Evolutionary conservation across 1,140 invertebrate genomes (phyloP).

Genomic region (Rhynchophorus ferrugineus): DNA sequence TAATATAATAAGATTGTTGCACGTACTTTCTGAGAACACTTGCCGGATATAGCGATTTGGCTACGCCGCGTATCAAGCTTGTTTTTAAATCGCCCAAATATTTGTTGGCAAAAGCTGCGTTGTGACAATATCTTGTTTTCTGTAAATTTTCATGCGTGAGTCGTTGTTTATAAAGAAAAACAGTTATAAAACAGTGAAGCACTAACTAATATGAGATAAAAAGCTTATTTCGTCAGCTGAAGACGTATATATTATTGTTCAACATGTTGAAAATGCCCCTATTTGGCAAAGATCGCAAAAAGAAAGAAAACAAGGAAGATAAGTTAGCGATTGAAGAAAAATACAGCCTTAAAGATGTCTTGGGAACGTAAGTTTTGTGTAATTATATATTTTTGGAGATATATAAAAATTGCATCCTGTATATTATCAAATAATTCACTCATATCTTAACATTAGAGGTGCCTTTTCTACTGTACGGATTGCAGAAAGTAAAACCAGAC

Average conservation of each 20-base stretch:
- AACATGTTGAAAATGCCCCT: constrained; percentile 61
- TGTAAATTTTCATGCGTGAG: constrained; percentile 1
- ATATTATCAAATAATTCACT: no score
- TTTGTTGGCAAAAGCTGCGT: constrained; percentile 6
- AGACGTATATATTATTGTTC: neutral
- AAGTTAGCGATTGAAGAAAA: constrained; percentile 77
- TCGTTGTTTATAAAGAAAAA: neutral
- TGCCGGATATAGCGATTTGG: no score
- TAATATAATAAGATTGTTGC: no score
- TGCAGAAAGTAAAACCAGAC: constrained; percentile 86
- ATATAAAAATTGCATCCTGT: no score
- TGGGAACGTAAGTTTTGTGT: constrained; percentile 68
- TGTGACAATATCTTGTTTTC: neutral
- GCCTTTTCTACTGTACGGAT: constrained; percentile 97
- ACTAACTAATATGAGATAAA: constrained; percentile 6
- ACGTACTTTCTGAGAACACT: no score
- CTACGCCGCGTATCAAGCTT: constrained; percentile 1
- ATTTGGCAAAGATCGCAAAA: constrained; percentile 79
- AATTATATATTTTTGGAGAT: constrained; percentile 7
- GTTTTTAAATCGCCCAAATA: constrained; percentile 16
- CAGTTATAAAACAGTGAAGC: neutral
- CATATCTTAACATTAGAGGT: no score
- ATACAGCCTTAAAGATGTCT: constrained; percentile 77
- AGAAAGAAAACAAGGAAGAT: constrained; percentile 71
- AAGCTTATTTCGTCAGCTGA: neutral